Conservation (phyloP, 2,113 vertebrate species). For the Bubo scandiacus region DNA sequence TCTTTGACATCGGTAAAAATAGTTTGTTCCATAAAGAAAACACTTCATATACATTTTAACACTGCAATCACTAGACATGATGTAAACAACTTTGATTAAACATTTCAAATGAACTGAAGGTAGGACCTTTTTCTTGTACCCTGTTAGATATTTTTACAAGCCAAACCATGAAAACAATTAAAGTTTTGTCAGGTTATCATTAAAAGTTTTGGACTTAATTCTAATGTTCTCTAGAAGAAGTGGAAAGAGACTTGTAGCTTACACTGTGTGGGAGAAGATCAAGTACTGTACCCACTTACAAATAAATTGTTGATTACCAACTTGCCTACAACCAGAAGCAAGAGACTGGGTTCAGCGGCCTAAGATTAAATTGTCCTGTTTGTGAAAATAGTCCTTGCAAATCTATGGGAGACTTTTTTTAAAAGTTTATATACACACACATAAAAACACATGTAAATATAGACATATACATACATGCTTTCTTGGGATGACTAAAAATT, state of each 20-base stretch:
- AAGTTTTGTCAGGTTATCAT: neutral
- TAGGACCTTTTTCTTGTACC: neutral
- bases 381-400: neutral
- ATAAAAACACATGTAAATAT: neutral
- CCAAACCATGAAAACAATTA: neutral
- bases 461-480: neutral
- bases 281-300: neutral
- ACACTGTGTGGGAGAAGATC: neutral
- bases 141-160: neutral
- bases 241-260: neutral
- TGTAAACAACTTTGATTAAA: neutral
- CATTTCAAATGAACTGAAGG: neutral
- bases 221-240: neutral
- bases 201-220: neutral
- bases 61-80: neutral
- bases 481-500: neutral
- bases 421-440: neutral
- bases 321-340: neutral
- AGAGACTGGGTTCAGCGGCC: neutral
- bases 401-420: neutral
- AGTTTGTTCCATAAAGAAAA: neutral
- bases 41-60: neutral
- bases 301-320: neutral
- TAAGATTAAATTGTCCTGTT: neutral
- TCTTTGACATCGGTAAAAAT: neutral